These are phyloP conservation scores for Hemicentrotus pulcherrimus DNA, from an alignment of 35 echinoderm and acorn worm genomes.

Conservation along the genomic window DNA sequence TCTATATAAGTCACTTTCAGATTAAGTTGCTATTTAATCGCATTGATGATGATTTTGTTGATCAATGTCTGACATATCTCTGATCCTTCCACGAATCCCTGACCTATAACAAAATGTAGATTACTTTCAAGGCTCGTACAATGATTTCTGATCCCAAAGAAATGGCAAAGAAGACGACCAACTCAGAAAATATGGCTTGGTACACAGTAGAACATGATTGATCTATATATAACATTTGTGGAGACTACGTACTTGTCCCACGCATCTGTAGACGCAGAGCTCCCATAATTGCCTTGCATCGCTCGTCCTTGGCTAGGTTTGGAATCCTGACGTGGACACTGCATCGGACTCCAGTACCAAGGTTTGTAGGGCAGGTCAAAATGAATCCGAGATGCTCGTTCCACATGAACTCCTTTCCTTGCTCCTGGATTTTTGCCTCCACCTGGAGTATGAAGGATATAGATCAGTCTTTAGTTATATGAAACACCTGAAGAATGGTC, in stretches of 20 bases:
- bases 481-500: not conserved
- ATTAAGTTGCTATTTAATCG: too few relatives aligned
- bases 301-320: slow-evolving; percentile 71
- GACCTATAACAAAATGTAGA: too few relatives aligned
- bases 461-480: not conserved
- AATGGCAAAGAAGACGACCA: too few relatives aligned
- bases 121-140: too few relatives aligned
- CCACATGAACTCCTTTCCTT: slow-evolving; percentile 93
- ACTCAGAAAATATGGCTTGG: too few relatives aligned
- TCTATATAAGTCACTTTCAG: too few relatives aligned
- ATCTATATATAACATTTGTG: not conserved
- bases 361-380: slow-evolving; percentile 94
- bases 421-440: slow-evolving; percentile 66
- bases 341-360: slow-evolving; percentile 92
- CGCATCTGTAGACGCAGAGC: slow-evolving; percentile 81
- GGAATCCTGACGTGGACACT: slow-evolving; percentile 89
- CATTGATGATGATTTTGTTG: too few relatives aligned
- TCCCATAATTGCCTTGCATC: slow-evolving; percentile 74
- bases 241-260: slow-evolving; percentile 72
- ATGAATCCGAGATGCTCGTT: slow-evolving; percentile 92
- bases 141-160: too few relatives aligned
- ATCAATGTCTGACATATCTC: too few relatives aligned
- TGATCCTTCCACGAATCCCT: too few relatives aligned
- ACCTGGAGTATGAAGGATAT: slow-evolving; percentile 56
- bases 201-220: not conserved